A percentile compares a stretch with the other conserved stretches of the same genome.
These are phyloP conservation scores for Nomada ferruginata DNA, from an alignment of 2,888 invertebrate genomes.

Conservation along the genomic window DNA sequence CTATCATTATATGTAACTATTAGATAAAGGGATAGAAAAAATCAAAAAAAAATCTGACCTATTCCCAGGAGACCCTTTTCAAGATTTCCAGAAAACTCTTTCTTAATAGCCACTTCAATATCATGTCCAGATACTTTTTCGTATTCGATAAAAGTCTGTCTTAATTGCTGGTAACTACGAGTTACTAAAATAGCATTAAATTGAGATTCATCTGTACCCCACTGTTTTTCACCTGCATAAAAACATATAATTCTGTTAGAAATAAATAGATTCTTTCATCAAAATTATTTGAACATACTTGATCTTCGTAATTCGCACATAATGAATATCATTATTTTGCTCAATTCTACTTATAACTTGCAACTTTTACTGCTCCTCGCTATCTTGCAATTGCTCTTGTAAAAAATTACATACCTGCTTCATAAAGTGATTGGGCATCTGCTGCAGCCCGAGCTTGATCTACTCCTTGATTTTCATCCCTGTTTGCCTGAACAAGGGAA, in stretches of 20 bases:
- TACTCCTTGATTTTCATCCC: slow-evolving; percentile 94
- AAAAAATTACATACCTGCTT: slow-evolving; percentile 86
- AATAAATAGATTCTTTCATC: neutral
- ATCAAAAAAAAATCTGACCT: slow-evolving; percentile 85
- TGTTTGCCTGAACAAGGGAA: slow-evolving; percentile 93
- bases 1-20: neutral
- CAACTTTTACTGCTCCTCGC: no score
- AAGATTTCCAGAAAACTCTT: slow-evolving; percentile 94
- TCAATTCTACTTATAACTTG: no score
- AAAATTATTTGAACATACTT: neutral
- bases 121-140: slow-evolving; percentile 92
- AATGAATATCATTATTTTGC: no score
- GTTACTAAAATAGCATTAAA: slow-evolving; percentile 95
- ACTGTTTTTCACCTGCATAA: slow-evolving; percentile 88
- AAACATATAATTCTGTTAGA: slow-evolving; percentile 23
- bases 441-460: slow-evolving; percentile 92
- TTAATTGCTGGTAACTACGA: slow-evolving; percentile 95
- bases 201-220: slow-evolving; percentile 96
- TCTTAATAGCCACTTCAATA: slow-evolving; percentile 93
- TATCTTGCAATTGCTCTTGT: no score
- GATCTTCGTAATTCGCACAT: neutral
- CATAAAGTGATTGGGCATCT: slow-evolving; percentile 92
- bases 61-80: slow-evolving; percentile 95
- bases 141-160: slow-evolving; percentile 94
- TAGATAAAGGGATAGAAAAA: no score